These are phyloP conservation scores for Anoplius nigerrimus DNA, from an alignment of 2,888 invertebrate genomes.

Conservation along the genomic window DNA sequence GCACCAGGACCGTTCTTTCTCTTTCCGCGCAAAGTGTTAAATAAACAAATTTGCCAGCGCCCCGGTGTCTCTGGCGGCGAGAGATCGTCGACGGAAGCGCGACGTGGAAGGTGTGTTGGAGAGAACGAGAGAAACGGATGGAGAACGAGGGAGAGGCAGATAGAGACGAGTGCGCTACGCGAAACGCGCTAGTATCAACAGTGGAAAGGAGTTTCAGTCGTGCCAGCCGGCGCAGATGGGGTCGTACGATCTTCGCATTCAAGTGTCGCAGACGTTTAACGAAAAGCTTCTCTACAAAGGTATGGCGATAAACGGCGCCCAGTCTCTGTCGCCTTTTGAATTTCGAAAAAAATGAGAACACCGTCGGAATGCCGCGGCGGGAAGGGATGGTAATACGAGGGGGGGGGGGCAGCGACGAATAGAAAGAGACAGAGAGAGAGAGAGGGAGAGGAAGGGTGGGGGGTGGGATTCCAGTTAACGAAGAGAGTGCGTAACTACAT, in stretches of 20 bases:
- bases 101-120: neutral
- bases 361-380: neutral
- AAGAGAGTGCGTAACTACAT: conserved; percentile 34
- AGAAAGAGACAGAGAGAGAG: too few species aligned
- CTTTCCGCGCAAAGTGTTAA: conserved; percentile 44
- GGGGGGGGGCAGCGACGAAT: neutral
- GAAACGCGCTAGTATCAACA: conserved; percentile 34
- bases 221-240: conserved; percentile 31
- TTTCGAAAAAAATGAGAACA: neutral
- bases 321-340: too few species aligned
- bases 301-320: conserved; percentile 46
- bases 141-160: conserved; percentile 23
- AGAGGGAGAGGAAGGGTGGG: neutral
- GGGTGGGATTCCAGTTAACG: conserved; percentile 29
- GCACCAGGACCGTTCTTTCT: conserved; percentile 19
- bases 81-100: neutral
- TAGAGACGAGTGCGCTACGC: neutral
- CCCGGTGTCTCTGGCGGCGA: conserved; percentile 21
- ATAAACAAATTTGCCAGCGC: conserved; percentile 49
- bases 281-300: conserved; percentile 50
- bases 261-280: conserved; percentile 59
- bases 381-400: neutral
- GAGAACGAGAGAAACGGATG: conserved; percentile 14
- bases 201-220: conserved; percentile 21
- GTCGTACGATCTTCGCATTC: conserved; percentile 50